These are phyloP conservation scores for Brenthis hecate DNA, from an alignment of 2,888 invertebrate genomes.

Conservation along the genomic window DNA sequence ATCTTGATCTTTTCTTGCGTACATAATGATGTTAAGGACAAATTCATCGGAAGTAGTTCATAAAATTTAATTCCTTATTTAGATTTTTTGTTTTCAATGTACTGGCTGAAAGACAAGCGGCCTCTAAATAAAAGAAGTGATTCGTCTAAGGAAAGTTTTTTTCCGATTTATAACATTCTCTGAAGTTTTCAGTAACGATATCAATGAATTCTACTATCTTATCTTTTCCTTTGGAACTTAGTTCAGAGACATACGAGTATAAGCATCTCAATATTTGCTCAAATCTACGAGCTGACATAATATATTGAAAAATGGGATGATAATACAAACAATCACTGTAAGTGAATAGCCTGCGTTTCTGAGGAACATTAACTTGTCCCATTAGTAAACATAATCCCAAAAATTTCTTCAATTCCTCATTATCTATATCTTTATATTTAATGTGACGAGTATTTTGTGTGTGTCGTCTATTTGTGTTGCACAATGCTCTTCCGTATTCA, in stretches of 20 bases:
- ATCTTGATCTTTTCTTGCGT: slow-evolving; percentile 40
- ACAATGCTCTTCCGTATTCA: not conserved
- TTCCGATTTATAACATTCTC: slow-evolving; percentile 31
- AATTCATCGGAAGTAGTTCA: slow-evolving; percentile 45
- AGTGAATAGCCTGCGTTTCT: not conserved
- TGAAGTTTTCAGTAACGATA: slow-evolving; percentile 28
- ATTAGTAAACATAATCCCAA: not conserved
- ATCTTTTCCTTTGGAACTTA: slow-evolving; percentile 25
- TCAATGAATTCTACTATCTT: slow-evolving; percentile 30
- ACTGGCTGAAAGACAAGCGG: slow-evolving; percentile 42
- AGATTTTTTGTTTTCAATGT: slow-evolving; percentile 45
- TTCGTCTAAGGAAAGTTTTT: slow-evolving; percentile 44
- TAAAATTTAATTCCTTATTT: slow-evolving; percentile 48
- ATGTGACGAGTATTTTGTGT: not conserved
- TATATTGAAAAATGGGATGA: slow-evolving; percentile 18
- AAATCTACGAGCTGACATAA: slow-evolving; percentile 16
- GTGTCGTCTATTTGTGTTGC: not conserved
- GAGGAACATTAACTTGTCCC: not conserved
- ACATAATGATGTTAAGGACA: slow-evolving; percentile 46
- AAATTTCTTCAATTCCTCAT: not conserved
- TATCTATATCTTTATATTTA: not conserved
- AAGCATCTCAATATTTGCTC: slow-evolving; percentile 18
- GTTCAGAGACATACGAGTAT: slow-evolving; percentile 12
- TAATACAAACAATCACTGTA: not conserved
- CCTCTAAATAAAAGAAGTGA: slow-evolving; percentile 44